A percentile compares a stretch with the other conserved stretches of the same genome.
phyloP scores from a whole-genome alignment of 1,140 invertebrate genomes.

The Drosophila setifemur region DNA sequence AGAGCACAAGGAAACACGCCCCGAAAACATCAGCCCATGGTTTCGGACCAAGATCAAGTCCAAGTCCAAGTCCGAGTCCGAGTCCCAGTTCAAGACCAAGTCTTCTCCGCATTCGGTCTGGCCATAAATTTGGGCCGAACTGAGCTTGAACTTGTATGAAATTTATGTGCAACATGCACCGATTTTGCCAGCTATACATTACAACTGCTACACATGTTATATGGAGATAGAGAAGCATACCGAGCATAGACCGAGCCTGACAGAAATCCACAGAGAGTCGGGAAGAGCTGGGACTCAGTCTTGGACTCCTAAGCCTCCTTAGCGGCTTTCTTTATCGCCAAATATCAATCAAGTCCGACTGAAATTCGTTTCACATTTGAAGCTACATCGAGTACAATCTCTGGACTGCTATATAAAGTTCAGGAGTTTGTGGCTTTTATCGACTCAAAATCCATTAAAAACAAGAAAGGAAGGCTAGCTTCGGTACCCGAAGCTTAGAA shows the following conservation, averaged over 20 bases:
- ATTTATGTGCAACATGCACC: slow-evolving; percentile 72
- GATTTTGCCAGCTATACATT: slow-evolving; percentile 65
- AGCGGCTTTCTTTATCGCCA: slow-evolving; percentile 62
- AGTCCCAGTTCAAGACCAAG: slow-evolving; percentile 9
- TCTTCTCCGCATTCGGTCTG: slow-evolving; percentile 24
- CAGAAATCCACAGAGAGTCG: background rate
- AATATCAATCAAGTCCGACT: slow-evolving; percentile 69
- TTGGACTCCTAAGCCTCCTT: slow-evolving; percentile 6
- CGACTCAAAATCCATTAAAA: slow-evolving; percentile 28
- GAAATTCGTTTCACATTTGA: slow-evolving; percentile 48
- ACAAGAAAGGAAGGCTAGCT: background rate
- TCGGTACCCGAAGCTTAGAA: too few species aligned
- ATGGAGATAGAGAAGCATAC: slow-evolving; percentile 38
- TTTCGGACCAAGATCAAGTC: slow-evolving; percentile 1
- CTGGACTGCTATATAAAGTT: slow-evolving; percentile 68
- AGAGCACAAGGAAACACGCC: slow-evolving; percentile 39
- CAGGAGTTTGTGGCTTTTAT: slow-evolving; percentile 74
- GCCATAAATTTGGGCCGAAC: slow-evolving; percentile 70
- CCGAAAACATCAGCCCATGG: slow-evolving; percentile 16
- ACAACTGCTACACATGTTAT: slow-evolving; percentile 66
- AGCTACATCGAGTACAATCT: slow-evolving; percentile 2
- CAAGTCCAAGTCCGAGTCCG: background rate
- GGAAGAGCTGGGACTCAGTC: background rate
- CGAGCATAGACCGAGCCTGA: slow-evolving; percentile 13
- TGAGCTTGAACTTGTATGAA: slow-evolving; percentile 67